Evolutionary conservation across 2,797 vertebrate species (phyloP), one percentile per base, ranked within the genome.

Genomic region (Leptoclinus maculatus): DNA sequence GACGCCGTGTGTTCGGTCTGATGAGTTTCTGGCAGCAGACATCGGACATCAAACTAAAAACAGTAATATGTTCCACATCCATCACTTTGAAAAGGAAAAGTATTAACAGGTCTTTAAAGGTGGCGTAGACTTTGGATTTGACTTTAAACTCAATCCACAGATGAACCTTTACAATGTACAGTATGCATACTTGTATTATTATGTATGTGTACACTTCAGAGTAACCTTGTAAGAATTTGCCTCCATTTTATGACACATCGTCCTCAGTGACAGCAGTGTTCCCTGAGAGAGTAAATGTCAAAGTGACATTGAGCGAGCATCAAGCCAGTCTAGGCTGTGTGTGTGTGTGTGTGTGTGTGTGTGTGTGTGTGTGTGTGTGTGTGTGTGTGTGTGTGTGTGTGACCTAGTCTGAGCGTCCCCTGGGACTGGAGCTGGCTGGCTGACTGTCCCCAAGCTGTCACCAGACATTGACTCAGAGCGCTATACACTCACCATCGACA

Each of bases 271-370:
- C 88, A 86, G 84, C 85, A 83, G 74, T 21, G 21, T 77, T 88
- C 79, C 89, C 91, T 77, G 58, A 25, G 91, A 89, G 92, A 91
- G 82, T 81, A 91, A 88, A 91, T 92, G 91, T 92, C 92, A 92
- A 81, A 89, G 80, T 92, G 90, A 92, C 92, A 94, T 88, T 92
- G 91, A 91, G 88, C 68, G 79, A 91, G 88, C 88, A 90, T 92
- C 89, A 79, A 81, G 74, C 81, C 79, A 65, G 78, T 74, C 64
- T 82, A 69, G 0, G 25, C 23, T 69, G 82, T 43, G 74, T 53
- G 82, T 54, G 86, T 45, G 80, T 53, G 83, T 39, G 79, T 62
- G 80, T 45, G 70, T 65, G 82, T 38, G 76, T 53, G 82, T 54
- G 86, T 51, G 79, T 53, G 83, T 67, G 62, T 72, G 73, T 81